Evolutionary conservation across 2,113 vertebrate species (phyloP).

Genomic region (Balaeniceps rex): DNA sequence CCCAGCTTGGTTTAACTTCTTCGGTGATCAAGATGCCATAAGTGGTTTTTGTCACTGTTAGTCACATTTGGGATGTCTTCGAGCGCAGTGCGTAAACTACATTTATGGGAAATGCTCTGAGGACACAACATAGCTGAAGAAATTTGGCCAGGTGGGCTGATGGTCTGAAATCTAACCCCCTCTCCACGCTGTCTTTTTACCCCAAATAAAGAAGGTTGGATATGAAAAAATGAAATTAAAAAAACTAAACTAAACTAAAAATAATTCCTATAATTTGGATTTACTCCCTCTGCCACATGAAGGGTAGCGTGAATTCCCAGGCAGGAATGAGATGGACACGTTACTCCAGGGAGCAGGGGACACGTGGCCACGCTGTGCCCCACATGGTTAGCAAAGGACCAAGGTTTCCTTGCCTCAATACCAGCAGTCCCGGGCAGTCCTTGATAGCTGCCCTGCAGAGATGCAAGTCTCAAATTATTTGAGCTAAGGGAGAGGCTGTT

Average conservation of each 20-base stretch:
- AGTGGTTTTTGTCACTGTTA: neutral
- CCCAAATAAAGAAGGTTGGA: neutral
- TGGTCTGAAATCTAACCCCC: neutral
- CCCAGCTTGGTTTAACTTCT: neutral
- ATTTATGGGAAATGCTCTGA: neutral
- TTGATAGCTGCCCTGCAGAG: neutral
- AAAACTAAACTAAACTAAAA: neutral
- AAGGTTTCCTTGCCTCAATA: neutral
- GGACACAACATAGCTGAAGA: neutral
- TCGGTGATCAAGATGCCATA: neutral
- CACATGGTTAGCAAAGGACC: neutral
- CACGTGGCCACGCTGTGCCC: rapidly evolving
- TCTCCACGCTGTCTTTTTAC: neutral
- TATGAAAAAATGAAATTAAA: neutral
- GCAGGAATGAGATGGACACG: neutral
- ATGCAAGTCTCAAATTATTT: neutral
- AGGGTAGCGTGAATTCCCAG: neutral
- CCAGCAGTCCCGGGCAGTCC: rapidly evolving
- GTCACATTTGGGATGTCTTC: neutral
- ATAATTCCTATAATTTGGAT: neutral
- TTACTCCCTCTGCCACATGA: neutral
- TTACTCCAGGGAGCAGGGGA: neutral
- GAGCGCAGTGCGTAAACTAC: neutral
- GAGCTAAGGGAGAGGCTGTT: neutral
- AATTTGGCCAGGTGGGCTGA: neutral